These are phyloP conservation scores for Scortum barcoo DNA, from an alignment of 2,113 vertebrate genomes.

Conservation along the genomic window DNA sequence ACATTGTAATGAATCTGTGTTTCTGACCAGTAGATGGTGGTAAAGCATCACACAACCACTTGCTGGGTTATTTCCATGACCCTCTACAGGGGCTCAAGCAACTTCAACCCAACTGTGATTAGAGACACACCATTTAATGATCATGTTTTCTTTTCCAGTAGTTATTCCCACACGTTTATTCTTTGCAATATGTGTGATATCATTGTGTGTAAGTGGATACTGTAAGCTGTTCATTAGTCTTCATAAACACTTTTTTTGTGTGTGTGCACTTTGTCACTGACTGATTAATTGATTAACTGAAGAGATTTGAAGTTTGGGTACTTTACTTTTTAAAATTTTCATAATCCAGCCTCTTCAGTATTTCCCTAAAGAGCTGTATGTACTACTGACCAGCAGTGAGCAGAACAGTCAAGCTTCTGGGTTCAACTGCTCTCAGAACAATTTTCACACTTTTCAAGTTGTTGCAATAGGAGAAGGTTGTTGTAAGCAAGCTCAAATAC, in stretches of 20 bases:
- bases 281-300: not conserved
- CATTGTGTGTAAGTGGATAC: not conserved
- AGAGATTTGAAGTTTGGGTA: not conserved
- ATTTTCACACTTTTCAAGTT: constrained; percentile 23
- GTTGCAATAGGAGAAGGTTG: constrained; percentile 3
- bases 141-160: not conserved
- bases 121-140: not conserved
- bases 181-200: not conserved
- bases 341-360: not conserved
- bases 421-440: not conserved
- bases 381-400: not conserved
- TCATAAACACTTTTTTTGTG: not conserved
- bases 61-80: not conserved
- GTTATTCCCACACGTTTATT: not conserved
- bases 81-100: not conserved
- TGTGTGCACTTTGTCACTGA: not conserved
- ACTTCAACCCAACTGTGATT: not conserved
- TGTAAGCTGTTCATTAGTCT: not conserved
- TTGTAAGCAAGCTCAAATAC: not conserved
- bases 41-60: constrained; percentile 40
- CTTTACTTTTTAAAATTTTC: not conserved
- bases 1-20: not conserved
- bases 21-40: constrained; percentile 70
- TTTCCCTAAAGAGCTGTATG: not conserved
- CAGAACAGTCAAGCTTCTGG: constrained; percentile 1